A percentile compares a stretch with the other conserved stretches of the same genome.
Conservation (phyloP, 2,888 invertebrate species). For the Tuta absoluta region DNA sequence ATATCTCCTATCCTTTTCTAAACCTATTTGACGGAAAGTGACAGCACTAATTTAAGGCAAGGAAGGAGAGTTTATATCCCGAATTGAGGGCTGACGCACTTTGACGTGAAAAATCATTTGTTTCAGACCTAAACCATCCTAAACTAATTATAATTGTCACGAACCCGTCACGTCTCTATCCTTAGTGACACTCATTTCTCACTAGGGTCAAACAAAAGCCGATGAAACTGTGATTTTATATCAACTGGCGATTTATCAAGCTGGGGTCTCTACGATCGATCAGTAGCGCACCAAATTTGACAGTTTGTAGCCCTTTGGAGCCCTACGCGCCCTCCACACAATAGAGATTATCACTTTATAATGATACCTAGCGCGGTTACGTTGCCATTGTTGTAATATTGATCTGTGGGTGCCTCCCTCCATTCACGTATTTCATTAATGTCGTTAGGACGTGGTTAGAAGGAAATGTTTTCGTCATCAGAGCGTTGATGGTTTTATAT, state of each 20-base stretch:
- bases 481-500: neutral
- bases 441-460: conserved; percentile 7
- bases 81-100: no score
- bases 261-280: conserved; percentile 27
- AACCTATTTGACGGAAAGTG: no score
- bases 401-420: neutral
- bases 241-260: conserved; percentile 21
- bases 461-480: conserved; percentile 2
- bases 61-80: no score
- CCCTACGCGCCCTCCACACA: conserved; percentile 30
- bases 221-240: conserved; percentile 11
- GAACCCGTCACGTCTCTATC: no score
- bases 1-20: no score
- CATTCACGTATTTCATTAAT: conserved; percentile 16
- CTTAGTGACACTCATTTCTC: no score
- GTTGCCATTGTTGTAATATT: conserved; percentile 9
- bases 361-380: conserved; percentile 39
- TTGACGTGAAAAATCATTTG: no score
- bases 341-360: conserved; percentile 44
- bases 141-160: no score
- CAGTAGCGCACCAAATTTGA: conserved; percentile 28
- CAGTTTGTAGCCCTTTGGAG: conserved; percentile 20
- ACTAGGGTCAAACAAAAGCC: no score
- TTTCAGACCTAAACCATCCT: no score
- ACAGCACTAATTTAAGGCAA: no score